These are phyloP conservation scores for Glossophaga mutica DNA, from an alignment of 2,797 vertebrate species.

Conservation along the genomic window DNA sequence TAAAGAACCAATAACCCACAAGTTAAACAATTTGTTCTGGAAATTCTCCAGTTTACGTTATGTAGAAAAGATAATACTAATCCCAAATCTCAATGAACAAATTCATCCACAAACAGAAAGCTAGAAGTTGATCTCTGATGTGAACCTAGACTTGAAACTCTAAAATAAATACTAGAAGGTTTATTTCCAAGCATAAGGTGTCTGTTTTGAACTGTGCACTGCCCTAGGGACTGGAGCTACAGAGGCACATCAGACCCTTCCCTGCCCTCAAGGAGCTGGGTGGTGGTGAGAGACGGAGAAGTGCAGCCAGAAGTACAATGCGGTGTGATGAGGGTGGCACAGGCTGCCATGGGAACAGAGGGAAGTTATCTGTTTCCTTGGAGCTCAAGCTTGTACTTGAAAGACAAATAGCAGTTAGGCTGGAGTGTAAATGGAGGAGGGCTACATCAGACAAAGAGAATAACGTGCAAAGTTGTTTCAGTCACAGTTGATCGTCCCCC, in stretches of 20 bases:
- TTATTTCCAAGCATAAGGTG: background rate
- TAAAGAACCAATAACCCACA: constrained; percentile 3
- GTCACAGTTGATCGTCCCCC: background rate
- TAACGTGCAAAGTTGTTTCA: background rate
- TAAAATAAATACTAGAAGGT: constrained; percentile 21
- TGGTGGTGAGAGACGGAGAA: background rate
- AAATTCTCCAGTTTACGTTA: constrained; percentile 15
- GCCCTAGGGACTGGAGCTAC: background rate
- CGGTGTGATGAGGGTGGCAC: background rate
- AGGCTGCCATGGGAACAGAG: background rate
- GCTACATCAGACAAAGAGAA: background rate
- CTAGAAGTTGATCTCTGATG: background rate
- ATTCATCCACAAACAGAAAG: background rate
- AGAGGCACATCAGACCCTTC: background rate
- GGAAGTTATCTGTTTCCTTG: background rate
- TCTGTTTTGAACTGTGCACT: background rate
- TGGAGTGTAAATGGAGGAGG: background rate
- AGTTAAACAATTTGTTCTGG: constrained; percentile 46
- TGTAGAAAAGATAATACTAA: constrained; percentile 18
- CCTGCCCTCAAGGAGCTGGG: background rate
- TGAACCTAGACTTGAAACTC: constrained; percentile 13
- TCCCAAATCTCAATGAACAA: constrained; percentile 1
- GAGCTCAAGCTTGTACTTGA: background rate
- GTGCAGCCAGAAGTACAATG: background rate
- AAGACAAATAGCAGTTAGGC: background rate